Evolutionary conservation across 2,888 invertebrate genomes (phyloP).

Genomic region (Tetranychus piercei): DNA sequence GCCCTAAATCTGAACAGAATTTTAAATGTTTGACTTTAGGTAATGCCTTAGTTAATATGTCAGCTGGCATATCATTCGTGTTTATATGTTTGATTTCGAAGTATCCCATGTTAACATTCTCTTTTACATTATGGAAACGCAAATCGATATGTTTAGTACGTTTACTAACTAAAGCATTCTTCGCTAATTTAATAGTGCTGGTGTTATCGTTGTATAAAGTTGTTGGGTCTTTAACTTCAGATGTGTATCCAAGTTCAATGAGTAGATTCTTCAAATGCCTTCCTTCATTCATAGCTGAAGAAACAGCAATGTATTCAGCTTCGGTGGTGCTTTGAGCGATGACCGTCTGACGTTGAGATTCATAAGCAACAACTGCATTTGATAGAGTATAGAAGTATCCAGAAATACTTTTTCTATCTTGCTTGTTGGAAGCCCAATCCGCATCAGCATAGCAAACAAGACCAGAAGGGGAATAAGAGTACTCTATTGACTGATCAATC

Average conservation of each 20-base stretch:
- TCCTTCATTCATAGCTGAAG: neutral
- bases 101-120: constrained; percentile 14
- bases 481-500: no score
- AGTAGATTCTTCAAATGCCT: no score
- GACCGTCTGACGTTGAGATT: constrained; percentile 15
- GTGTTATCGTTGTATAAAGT: constrained; percentile 24
- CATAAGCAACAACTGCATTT: no score
- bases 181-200: constrained; percentile 25
- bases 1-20: no score
- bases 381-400: constrained; percentile 13
- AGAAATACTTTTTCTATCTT: constrained; percentile 19
- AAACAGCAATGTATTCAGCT: constrained; percentile 25
- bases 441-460: constrained; percentile 21
- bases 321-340: constrained; percentile 25
- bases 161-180: constrained; percentile 26
- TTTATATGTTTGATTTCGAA: constrained; percentile 17
- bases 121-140: constrained; percentile 22
- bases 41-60: constrained; percentile 18
- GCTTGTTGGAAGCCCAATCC: constrained; percentile 23
- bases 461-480: neutral
- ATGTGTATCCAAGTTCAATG: no score
- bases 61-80: constrained; percentile 19
- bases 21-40: neutral
- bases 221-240: neutral
- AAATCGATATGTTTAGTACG: constrained; percentile 28